Evolutionary conservation across 2,797 vertebrate species (phyloP), one percentile per base, ranked within the genome.

Genomic region (Hyperoplus immaculatus): DNA sequence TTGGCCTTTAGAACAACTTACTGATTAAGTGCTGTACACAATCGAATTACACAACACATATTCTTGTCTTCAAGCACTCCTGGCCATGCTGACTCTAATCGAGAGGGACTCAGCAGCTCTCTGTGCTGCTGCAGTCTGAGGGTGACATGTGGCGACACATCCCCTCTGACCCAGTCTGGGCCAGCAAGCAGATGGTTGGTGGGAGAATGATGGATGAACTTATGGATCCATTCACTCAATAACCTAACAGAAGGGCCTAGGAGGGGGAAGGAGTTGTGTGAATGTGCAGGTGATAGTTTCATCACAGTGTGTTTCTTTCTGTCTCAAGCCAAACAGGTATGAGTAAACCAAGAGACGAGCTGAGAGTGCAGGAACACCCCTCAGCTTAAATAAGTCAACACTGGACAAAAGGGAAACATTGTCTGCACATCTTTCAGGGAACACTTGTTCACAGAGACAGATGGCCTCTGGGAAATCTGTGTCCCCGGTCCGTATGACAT

Each of bases 121-220:
- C 38, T 8, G 0, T 13, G 66, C 77, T 78, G 75, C 75, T 64
- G 78, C 60, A 58, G 79, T 66, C 86, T 56, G 70, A 77, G 78
- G 86, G 73, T 16, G 85, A 88, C 91, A 91, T 93, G 90, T 92
- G 90, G 90, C 64, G 7, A 18, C 74, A 75, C 78, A 69, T 83
- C 77, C 77, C 86, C 80, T 83, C 77, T 74, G 83, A 86, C 80
- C 87, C 81, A 51, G 80, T 50, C 74, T 53, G 74, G 50, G 68
- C 70, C 21, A 7, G 56, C 61, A 5, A 70, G 75, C 86, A 92
- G 93, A 87, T 90, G 87, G 89, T 62, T 77, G 69, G 58, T 89
- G 79, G 84, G 82, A 78, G 50, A 72, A 77, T 90, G 85, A 90
- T 89, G 77, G 83, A 87, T 89, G 84, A 38, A 75, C 71, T 46